Evolutionary conservation across 2,797 vertebrate species (phyloP).

Genomic region (Naso thynnoides): DNA sequence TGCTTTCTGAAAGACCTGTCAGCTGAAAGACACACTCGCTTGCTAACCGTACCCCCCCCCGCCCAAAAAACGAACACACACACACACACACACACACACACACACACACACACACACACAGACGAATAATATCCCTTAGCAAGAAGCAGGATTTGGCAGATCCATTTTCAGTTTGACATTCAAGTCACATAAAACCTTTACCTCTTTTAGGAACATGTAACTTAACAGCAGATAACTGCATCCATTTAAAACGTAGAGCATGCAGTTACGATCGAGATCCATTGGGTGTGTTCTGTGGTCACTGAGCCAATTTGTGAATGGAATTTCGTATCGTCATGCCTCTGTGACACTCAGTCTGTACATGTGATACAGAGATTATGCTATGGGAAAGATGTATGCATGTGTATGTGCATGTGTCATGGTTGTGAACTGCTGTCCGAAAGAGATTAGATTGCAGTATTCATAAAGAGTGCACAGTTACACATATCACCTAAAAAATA

Average conservation of each 20-base stretch:
- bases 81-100: constrained; percentile 37
- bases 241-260: constrained; percentile 11
- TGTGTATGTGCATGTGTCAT: background rate
- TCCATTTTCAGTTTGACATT: constrained; percentile 36
- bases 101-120: constrained; percentile 31
- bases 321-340: constrained; percentile 32
- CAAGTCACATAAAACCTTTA: constrained; percentile 3
- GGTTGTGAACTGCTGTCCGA: too few species aligned
- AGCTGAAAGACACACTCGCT: constrained; percentile 74
- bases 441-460: too few species aligned
- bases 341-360: constrained; percentile 22
- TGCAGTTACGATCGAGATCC: constrained; percentile 5
- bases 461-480: too few species aligned
- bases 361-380: constrained; percentile 38
- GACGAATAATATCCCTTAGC: constrained; percentile 26
- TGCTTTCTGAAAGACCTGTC: constrained; percentile 77
- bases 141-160: constrained; percentile 16
- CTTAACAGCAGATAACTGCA: constrained; percentile 20
- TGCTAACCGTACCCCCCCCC: constrained; percentile 27
- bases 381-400: background rate
- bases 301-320: constrained; percentile 34
- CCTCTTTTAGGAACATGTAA: constrained; percentile 24
- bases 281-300: constrained; percentile 36
- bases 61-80: constrained; percentile 19
- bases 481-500: too few species aligned